Evolutionary conservation across 2,113 vertebrate species (phyloP).

Genomic region (Xenopus tropicalis): DNA sequence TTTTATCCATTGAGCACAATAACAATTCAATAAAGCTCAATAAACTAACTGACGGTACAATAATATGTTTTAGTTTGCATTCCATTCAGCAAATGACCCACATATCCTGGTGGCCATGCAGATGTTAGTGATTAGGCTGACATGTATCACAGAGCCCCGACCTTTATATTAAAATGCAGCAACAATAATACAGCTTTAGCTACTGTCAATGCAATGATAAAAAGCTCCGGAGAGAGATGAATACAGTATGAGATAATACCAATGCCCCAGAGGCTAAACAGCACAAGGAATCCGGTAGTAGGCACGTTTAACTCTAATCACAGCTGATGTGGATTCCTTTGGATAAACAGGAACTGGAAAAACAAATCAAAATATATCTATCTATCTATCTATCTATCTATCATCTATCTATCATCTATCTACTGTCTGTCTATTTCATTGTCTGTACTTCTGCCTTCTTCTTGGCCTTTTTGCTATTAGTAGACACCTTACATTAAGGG

Average conservation of each 20-base stretch:
- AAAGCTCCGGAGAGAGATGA: not conserved
- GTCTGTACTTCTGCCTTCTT: too few relatives aligned
- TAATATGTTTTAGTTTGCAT: too few relatives aligned
- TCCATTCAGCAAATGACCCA: too few relatives aligned
- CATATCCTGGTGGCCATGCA: not conserved
- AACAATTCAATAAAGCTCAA: too few relatives aligned
- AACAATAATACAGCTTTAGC: not conserved
- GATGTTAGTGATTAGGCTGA: not conserved
- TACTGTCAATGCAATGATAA: not conserved
- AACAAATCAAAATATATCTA: not conserved
- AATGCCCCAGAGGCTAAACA: not conserved
- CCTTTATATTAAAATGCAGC: not conserved
- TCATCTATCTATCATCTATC: too few relatives aligned
- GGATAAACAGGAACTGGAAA: not conserved
- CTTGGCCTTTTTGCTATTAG: too few relatives aligned
- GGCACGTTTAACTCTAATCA: not conserved
- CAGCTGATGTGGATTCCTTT: not conserved
- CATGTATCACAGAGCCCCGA: not conserved
- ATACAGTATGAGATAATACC: not conserved
- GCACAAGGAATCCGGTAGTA: not conserved
- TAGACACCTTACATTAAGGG: too few relatives aligned
- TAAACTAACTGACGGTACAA: too few relatives aligned
- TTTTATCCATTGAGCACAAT: too few relatives aligned
- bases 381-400: too few relatives aligned
- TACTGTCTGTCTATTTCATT: too few relatives aligned